Conservation (phyloP, 2,113 vertebrate species). For the Dolichallabes microphthalmus region DNA sequence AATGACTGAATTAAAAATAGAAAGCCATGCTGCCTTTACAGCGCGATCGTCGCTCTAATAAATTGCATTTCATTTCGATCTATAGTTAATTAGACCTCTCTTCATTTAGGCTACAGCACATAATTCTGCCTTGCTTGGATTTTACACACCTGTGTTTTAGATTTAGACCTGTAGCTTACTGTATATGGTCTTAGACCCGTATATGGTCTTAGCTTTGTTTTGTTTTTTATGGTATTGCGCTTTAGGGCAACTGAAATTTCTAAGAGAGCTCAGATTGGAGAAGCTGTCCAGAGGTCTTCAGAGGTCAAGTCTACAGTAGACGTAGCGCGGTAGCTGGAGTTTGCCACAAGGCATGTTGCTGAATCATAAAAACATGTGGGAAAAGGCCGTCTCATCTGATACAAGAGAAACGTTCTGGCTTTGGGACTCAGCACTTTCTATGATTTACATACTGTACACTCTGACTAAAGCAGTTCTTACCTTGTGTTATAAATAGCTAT, state of each 20-base stretch:
- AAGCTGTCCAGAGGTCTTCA: neutral
- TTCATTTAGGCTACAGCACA: no score
- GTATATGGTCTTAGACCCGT: neutral
- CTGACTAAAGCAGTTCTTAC: neutral
- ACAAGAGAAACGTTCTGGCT: no score
- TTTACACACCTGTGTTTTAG: neutral
- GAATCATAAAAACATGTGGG: neutral
- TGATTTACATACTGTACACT: no score
- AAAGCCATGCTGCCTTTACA: neutral
- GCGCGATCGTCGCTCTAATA: neutral
- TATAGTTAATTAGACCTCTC: neutral
- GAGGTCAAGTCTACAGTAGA: neutral
- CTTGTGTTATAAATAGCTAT: neutral
- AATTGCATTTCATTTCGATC: neutral
- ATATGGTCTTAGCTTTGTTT: neutral
- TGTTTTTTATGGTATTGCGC: neutral
- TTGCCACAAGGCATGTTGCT: neutral
- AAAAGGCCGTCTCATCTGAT: neutral
- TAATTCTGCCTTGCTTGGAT: neutral
- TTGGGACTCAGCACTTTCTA: no score
- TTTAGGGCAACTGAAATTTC: neutral
- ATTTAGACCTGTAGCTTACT: no score
- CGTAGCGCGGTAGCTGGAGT: neutral
- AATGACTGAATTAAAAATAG: constrained; percentile 12
- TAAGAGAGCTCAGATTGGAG: neutral